A percentile compares a stretch with the other conserved stretches of the same genome.
phyloP scores from a whole-genome alignment of 2,113 vertebrate species.

The Spea multiplicata region DNA sequence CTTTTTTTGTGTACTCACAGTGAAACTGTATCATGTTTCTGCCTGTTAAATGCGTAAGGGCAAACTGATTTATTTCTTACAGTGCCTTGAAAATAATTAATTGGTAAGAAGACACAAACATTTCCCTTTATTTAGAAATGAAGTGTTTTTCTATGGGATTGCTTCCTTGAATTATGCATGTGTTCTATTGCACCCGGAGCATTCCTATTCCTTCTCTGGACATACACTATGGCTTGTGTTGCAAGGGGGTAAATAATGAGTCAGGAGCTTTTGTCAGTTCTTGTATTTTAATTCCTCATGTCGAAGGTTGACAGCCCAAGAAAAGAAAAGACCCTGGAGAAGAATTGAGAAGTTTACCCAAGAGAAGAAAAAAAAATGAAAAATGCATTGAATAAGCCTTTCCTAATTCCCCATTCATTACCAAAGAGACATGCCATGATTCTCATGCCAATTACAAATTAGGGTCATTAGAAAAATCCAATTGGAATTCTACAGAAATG shows the following conservation, averaged over 20 bases:
- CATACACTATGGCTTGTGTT: constrained; percentile 19
- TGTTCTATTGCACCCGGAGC: not conserved
- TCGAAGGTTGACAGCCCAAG: not conserved
- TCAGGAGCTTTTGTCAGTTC: constrained; percentile 3
- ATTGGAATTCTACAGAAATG: not conserved
- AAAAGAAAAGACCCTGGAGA: constrained; percentile 2
- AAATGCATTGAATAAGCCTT: constrained; percentile 9
- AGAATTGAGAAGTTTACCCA: not conserved
- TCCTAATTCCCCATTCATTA: constrained; percentile 6
- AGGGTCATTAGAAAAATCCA: constrained; percentile 14
- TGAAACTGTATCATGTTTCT: too few relatives aligned
- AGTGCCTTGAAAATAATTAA: too few relatives aligned
- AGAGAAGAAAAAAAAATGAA: constrained; percentile 6
- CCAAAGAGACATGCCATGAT: not conserved
- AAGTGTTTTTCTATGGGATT: constrained; percentile 15
- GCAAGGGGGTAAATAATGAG: constrained; percentile 21
- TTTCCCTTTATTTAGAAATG: too few relatives aligned
- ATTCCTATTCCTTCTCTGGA: not conserved
- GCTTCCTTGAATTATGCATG: constrained; percentile 32
- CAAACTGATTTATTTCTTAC: too few relatives aligned
- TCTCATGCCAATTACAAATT: constrained; percentile 29
- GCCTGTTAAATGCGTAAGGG: too few relatives aligned
- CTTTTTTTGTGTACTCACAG: too few relatives aligned
- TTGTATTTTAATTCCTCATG: not conserved
- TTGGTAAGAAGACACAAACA: too few relatives aligned